Conservation (phyloP, 2,113 vertebrate genomes). For the Brevimyrus niger region DNA sequence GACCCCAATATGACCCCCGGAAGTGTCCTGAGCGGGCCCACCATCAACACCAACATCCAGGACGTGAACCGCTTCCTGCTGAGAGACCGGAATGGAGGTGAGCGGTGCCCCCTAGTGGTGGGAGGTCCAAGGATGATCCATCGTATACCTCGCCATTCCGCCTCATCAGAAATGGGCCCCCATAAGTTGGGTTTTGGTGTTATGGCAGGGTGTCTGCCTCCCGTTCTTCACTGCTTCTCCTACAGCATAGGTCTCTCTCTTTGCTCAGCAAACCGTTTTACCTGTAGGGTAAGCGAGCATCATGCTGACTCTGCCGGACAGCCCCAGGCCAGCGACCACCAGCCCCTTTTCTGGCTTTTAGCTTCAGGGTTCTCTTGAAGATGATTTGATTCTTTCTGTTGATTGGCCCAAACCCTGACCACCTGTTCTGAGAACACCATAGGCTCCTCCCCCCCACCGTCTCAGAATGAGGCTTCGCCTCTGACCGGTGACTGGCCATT, state of each 20-base stretch:
- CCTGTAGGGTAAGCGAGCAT: background rate
- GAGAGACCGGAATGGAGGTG: conserved; percentile 86
- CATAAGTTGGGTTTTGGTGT: background rate
- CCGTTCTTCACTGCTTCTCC: background rate
- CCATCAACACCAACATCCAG: conserved; percentile 96
- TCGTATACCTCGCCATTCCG: background rate
- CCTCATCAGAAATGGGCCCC: background rate
- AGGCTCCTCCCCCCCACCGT: conserved; percentile 64
- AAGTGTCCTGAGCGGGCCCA: conserved; percentile 91
- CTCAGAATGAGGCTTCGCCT: conserved; percentile 68
- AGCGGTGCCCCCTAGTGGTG: background rate
- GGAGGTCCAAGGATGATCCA: background rate
- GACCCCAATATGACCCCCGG: conserved; percentile 97
- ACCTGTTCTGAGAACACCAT: conserved; percentile 3
- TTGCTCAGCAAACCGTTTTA: background rate
- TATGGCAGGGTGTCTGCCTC: background rate
- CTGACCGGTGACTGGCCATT: conserved; percentile 71
- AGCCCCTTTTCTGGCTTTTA: background rate
- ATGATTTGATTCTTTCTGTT: background rate
- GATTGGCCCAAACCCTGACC: background rate
- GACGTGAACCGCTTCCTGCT: conserved; percentile 97
- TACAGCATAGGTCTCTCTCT: background rate
- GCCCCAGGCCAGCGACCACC: background rate
- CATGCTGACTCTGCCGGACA: background rate
- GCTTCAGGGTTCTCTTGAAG: background rate